phyloP scores from a whole-genome alignment of 2,113 vertebrate genomes.

The Ciconia stormi region DNA sequence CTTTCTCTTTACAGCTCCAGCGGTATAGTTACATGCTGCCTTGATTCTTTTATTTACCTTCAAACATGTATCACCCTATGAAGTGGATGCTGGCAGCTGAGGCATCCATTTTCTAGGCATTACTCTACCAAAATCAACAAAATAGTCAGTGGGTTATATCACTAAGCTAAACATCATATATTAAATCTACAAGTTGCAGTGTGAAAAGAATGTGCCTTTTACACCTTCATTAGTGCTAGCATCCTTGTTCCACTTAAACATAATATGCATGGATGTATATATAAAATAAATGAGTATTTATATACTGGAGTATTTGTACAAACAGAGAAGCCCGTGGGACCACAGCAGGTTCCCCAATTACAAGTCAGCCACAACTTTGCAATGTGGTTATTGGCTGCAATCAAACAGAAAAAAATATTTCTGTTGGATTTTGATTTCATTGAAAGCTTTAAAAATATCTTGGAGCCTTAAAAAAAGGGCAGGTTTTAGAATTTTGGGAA shows the following conservation, averaged over 20 bases:
- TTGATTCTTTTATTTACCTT: slow-evolving; percentile 49
- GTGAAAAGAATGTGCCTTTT: slow-evolving; percentile 49
- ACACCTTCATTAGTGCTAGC: slow-evolving; percentile 21
- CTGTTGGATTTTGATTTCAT: slow-evolving; percentile 66
- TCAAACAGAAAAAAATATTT: slow-evolving; percentile 70
- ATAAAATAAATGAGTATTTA: slow-evolving; percentile 67
- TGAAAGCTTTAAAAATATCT: slow-evolving; percentile 42
- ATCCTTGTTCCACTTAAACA: slow-evolving; percentile 45
- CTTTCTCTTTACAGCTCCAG: neutral
- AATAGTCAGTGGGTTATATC: slow-evolving; percentile 45
- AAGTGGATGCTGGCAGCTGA: slow-evolving; percentile 53
- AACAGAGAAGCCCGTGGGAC: slow-evolving; percentile 52
- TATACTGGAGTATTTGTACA: slow-evolving; percentile 48
- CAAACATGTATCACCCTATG: slow-evolving; percentile 38
- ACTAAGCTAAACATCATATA: slow-evolving; percentile 55
- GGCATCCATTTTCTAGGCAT: slow-evolving; percentile 47
- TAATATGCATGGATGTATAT: slow-evolving; percentile 3
- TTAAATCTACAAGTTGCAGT: slow-evolving; percentile 35
- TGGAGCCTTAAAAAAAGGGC: neutral
- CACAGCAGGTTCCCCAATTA: slow-evolving; percentile 59
- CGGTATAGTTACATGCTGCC: neutral
- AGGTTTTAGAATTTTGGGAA: neutral
- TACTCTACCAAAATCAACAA: slow-evolving; percentile 66
- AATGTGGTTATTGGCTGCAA: slow-evolving; percentile 69
- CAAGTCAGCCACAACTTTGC: slow-evolving; percentile 51